Evolutionary conservation across 1,140 invertebrate genomes (phyloP).

Genomic region (Nephotettix cincticeps): DNA sequence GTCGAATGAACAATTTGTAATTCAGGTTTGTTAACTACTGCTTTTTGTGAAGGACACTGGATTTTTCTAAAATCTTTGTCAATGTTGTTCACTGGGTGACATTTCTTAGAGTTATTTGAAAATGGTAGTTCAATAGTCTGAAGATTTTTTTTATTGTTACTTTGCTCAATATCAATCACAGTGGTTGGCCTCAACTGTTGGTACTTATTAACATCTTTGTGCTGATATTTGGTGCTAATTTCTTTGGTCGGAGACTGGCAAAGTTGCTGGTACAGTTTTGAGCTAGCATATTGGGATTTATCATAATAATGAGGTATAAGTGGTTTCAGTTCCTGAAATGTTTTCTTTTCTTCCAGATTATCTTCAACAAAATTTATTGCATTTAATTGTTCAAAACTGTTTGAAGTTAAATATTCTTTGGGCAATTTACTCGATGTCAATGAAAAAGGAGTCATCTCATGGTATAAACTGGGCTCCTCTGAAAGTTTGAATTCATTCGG

Average conservation of each 20-base stretch:
- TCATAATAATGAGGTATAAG: background rate
- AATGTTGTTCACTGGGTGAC: too few relatives aligned
- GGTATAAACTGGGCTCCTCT: background rate
- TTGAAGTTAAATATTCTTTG: background rate
- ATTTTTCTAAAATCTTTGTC: too few relatives aligned
- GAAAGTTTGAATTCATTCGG: background rate
- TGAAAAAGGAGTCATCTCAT: background rate
- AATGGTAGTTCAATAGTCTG: background rate
- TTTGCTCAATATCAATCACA: background rate
- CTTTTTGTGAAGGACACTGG: too few relatives aligned
- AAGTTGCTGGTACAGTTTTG: conserved; percentile 16
- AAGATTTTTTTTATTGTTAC: background rate
- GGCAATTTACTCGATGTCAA: background rate
- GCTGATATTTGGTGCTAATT: background rate
- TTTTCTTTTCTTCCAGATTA: background rate
- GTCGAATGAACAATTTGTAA: too few relatives aligned
- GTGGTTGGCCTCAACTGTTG: background rate
- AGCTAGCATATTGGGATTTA: background rate
- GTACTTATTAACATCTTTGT: background rate
- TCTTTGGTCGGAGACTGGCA: background rate
- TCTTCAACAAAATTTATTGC: too few relatives aligned
- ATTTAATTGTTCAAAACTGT: too few relatives aligned
- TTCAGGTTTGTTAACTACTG: too few relatives aligned
- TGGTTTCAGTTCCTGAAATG: background rate
- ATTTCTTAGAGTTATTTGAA: background rate